Conservation (phyloP, 2,797 vertebrate species). For the Myotis pilosus region DNA sequence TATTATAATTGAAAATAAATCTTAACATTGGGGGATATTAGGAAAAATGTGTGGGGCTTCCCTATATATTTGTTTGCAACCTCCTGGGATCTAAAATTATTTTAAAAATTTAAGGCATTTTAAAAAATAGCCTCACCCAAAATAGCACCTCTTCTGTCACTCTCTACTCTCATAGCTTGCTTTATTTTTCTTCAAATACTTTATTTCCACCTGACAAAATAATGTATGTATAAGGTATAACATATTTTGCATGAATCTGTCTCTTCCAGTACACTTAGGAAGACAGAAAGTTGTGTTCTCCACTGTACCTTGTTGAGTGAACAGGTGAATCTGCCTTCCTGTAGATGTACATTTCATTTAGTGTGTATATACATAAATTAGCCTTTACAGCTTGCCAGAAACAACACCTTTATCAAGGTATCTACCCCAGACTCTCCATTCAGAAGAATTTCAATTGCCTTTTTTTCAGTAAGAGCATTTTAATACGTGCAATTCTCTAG, state of each 20-base stretch:
- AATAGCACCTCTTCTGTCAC: neutral
- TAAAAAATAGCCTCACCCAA: neutral
- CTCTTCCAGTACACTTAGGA: neutral
- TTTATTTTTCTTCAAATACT: neutral
- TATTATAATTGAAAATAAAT: neutral
- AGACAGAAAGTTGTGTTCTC: neutral
- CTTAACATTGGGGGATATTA: neutral
- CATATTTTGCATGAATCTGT: neutral
- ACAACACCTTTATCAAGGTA: conserved; percentile 11
- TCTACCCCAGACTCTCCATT: neutral
- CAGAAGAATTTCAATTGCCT: conserved; percentile 25
- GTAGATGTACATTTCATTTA: neutral
- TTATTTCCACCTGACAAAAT: neutral
- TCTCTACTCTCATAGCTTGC: neutral
- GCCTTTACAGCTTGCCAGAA: neutral
- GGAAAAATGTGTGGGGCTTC: neutral
- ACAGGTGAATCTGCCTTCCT: neutral
- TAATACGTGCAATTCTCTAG: conserved; percentile 9
- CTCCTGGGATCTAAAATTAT: neutral
- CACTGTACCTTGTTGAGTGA: neutral
- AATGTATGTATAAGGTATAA: neutral
- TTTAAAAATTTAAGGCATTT: conserved; percentile 22
- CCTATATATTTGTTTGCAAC: neutral
- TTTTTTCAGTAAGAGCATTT: conserved; percentile 2
- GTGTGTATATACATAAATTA: neutral